Conservation (phyloP, 2,113 vertebrate genomes). For the Eptesicus fuscus region DNA sequence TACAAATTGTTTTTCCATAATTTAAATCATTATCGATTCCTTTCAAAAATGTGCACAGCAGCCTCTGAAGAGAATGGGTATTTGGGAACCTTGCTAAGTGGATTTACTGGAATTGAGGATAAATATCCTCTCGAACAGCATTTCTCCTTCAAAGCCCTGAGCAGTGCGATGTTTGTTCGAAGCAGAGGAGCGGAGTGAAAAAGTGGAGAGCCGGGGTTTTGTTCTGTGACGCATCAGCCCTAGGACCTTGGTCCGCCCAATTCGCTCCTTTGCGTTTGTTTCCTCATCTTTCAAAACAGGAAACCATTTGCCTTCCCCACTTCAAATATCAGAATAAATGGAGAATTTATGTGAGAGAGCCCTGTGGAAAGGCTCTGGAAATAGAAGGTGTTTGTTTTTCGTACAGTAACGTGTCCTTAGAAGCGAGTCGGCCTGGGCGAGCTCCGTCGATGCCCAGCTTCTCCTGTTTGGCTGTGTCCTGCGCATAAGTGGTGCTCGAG, state of each 20-base stretch:
- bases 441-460: accelerated
- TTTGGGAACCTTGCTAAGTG: not conserved
- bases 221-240: not conserved
- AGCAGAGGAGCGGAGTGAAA: not conserved
- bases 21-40: constrained; percentile 41
- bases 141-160: not conserved
- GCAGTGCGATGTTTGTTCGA: not conserved
- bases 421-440: accelerated
- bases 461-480: not conserved
- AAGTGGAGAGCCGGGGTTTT: not conserved
- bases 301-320: not conserved
- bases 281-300: not conserved
- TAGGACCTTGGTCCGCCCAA: not conserved
- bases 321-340: not conserved
- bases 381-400: not conserved
- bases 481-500: accelerated
- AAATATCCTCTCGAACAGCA: not conserved
- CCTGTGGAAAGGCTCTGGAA: not conserved
- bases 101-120: not conserved
- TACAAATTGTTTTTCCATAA: constrained; percentile 17
- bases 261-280: not conserved
- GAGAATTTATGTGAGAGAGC: not conserved
- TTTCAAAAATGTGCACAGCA: not conserved
- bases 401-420: not conserved
- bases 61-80: not conserved